A percentile compares a stretch with the other conserved stretches of the same genome.
Conservation (phyloP, 1,140 invertebrate genomes). For the Panagrolaimus sp. region DNA sequence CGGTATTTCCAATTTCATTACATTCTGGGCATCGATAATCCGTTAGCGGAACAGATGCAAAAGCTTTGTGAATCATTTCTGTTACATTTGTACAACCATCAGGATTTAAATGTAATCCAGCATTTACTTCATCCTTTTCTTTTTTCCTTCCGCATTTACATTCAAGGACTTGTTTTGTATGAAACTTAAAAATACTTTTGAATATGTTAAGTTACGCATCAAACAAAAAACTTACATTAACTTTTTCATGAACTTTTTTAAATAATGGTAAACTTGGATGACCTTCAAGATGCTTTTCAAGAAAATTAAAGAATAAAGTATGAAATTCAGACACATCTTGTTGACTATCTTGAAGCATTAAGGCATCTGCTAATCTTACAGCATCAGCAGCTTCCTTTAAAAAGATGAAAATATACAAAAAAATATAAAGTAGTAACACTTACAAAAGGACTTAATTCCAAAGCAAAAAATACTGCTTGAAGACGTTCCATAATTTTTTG, state of each 20-base stretch:
- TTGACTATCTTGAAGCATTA: conserved; percentile 12
- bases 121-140: neutral
- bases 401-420: neutral
- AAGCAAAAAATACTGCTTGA: conserved; percentile 1
- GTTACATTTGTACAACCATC: conserved; percentile 1
- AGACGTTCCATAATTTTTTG: conserved; percentile 12
- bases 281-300: conserved; percentile 11
- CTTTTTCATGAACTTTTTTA: neutral
- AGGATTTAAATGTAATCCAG: neutral
- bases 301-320: conserved; percentile 11
- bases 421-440: neutral
- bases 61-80: neutral
- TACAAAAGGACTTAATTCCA: conserved; percentile 6
- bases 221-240: conserved; percentile 1
- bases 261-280: neutral
- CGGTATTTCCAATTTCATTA: neutral
- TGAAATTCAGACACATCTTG: conserved; percentile 11
- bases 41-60: neutral
- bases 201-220: no score
- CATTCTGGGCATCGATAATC: neutral
- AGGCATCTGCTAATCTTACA: conserved; percentile 2
- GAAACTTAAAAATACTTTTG: neutral
- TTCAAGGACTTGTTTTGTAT: conserved; percentile 10
- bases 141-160: neutral
- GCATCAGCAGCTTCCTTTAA: conserved; percentile 8